Evolutionary conservation across 2,113 vertebrate genomes (phyloP).

Genomic region (Nettapus auritus): DNA sequence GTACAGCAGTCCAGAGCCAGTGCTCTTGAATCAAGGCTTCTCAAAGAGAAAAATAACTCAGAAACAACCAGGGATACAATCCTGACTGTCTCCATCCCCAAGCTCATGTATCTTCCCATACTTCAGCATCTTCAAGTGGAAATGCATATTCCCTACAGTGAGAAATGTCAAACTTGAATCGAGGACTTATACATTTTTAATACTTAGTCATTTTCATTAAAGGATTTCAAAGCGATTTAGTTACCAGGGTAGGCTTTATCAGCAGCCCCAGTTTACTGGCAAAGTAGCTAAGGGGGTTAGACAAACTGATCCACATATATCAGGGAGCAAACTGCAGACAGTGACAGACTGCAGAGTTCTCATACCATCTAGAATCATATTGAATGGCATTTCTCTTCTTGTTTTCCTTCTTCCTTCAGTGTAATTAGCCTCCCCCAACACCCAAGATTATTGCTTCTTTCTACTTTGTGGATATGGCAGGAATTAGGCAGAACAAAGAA

Average conservation of each 20-base stretch:
- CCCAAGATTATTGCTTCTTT: not conserved
- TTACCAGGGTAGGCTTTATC: not conserved
- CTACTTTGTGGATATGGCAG: not conserved
- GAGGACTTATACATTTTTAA: not conserved
- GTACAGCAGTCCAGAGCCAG: not conserved
- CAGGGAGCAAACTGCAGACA: not conserved
- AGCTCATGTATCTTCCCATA: not conserved
- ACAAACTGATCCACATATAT: not conserved
- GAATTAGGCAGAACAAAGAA: not conserved
- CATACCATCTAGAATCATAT: not conserved
- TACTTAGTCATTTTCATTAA: not conserved
- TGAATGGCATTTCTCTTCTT: not conserved
- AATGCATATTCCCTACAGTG: not conserved
- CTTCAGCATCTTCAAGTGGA: not conserved
- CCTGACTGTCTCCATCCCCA: not conserved
- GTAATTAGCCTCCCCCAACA: not conserved
- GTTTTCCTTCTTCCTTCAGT: not conserved
- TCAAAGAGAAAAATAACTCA: slow-evolving; percentile 43
- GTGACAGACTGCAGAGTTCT: not conserved
- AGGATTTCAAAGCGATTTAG: not conserved
- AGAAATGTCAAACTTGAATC: not conserved
- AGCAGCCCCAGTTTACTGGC: not conserved
- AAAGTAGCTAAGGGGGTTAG: not conserved
- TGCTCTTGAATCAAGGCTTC: slow-evolving; percentile 17
- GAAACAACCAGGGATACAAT: slow-evolving; percentile 8